phyloP scores from a whole-genome alignment of 2,797 vertebrate genomes.

The Leptatherina wallacei region DNA sequence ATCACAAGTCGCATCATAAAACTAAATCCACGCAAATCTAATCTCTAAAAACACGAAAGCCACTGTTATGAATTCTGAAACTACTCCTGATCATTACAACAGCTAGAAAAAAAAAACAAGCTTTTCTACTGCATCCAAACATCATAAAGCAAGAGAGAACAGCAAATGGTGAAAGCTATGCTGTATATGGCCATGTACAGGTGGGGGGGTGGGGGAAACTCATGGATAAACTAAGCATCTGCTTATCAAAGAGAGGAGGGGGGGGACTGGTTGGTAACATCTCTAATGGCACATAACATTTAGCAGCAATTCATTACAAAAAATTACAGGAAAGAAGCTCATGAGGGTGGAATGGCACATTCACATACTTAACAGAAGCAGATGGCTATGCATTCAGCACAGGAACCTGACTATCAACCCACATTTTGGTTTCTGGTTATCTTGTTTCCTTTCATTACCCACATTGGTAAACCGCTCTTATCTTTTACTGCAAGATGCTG shows the following conservation, averaged over 20 bases:
- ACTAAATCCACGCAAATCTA: conserved; percentile 11
- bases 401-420: conserved; percentile 13
- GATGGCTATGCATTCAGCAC: neutral
- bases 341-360: conserved; percentile 46
- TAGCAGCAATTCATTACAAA: conserved; percentile 43
- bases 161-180: neutral
- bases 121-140: conserved; percentile 37
- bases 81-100: conserved; percentile 31
- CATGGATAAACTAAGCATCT: no score
- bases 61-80: conserved; percentile 12
- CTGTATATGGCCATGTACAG: neutral
- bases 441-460: neutral
- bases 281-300: conserved; percentile 62
- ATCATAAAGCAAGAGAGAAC: conserved; percentile 9
- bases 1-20: conserved; percentile 17
- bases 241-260: neutral
- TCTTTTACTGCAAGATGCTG: neutral
- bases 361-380: conserved; percentile 35
- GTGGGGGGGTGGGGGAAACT: neutral
- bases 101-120: conserved; percentile 20
- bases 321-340: conserved; percentile 23
- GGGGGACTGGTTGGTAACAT: conserved; percentile 2
- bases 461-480: neutral
- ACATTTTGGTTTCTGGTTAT: conserved; percentile 2
- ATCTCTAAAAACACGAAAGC: conserved; percentile 41